A percentile compares a stretch with the other conserved stretches of the same genome.
Evolutionary conservation across 2,888 invertebrate species (phyloP).

Genomic region (Mamestra brassicae): DNA sequence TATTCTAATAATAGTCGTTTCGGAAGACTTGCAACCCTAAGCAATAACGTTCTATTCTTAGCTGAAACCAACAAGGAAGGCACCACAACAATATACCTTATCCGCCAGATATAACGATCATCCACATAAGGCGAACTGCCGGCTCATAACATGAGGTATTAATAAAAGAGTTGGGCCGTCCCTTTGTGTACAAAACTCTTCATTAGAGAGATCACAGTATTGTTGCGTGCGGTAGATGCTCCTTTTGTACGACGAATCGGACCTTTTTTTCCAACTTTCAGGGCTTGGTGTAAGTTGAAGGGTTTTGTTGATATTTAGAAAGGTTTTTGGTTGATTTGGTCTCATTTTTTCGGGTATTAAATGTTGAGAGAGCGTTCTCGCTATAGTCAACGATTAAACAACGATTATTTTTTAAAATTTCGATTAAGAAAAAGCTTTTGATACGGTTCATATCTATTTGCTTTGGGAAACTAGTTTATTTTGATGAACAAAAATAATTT

Average conservation of each 20-base stretch:
- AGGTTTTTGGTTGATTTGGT: conserved; percentile 39
- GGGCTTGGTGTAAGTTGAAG: conserved; percentile 66
- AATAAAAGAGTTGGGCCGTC: conserved; percentile 85
- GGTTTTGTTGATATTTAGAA: conserved; percentile 53
- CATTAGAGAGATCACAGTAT: conserved; percentile 89
- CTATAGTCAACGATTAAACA: no score
- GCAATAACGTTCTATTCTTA: conserved; percentile 33
- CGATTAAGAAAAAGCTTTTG: conserved; percentile 1
- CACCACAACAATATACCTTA: conserved; percentile 47
- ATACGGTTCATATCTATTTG: not conserved
- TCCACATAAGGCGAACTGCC: conserved; percentile 54
- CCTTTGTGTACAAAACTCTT: conserved; percentile 89
- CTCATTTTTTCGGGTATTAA: not conserved
- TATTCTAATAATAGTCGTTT: conserved; percentile 11
- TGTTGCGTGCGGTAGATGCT: conserved; percentile 80
- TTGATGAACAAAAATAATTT: not conserved
- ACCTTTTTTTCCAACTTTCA: conserved; percentile 75
- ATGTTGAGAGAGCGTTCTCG: not conserved
- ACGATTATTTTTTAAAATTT: not conserved
- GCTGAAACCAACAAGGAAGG: not conserved
- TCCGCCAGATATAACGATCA: conserved; percentile 45
- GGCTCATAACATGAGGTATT: conserved; percentile 80
- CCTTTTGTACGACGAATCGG: conserved; percentile 78
- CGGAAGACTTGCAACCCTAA: conserved; percentile 8
- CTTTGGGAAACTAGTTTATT: not conserved